phyloP scores from a whole-genome alignment of 1,140 invertebrate genomes.

The Dendroctonus ponderosae region DNA sequence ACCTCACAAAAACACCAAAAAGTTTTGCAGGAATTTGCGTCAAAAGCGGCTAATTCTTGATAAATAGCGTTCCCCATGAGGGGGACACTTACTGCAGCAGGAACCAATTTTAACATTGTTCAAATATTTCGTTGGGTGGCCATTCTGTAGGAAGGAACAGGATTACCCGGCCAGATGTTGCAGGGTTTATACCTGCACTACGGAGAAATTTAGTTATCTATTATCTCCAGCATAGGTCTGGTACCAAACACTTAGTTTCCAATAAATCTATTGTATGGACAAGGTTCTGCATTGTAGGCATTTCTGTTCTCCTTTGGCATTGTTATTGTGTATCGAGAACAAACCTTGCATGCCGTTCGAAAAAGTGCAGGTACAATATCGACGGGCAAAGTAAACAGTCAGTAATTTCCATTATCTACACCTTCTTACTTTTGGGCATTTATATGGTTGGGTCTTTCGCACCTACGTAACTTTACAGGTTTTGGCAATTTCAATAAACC shows the following conservation, averaged over 20 bases:
- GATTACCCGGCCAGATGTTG: background rate
- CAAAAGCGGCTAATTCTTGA: background rate
- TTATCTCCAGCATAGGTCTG: background rate
- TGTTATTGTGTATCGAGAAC: slow-evolving; percentile 2
- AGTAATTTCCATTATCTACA: too few species aligned
- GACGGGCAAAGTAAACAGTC: background rate
- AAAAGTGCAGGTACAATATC: background rate
- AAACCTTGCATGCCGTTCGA: background rate
- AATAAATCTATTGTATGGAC: slow-evolving; percentile 6
- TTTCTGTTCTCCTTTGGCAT: slow-evolving; percentile 1
- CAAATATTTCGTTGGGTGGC: background rate
- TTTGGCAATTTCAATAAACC: too few species aligned
- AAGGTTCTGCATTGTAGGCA: slow-evolving; percentile 1
- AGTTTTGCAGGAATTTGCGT: too few species aligned
- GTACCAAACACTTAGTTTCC: slow-evolving; percentile 5
- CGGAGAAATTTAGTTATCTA: slow-evolving; percentile 6
- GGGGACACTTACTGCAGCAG: background rate
- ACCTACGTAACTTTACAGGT: too few species aligned
- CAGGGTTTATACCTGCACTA: slow-evolving; percentile 3
- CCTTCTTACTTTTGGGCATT: too few species aligned
- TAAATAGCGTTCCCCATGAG: background rate
- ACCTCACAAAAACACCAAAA: too few species aligned
- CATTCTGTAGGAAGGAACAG: background rate
- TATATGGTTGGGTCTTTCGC: too few species aligned
- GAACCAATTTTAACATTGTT: background rate